A percentile compares a stretch with the other conserved stretches of the same genome.
phyloP scores from a whole-genome alignment of 2,797 vertebrate species.

The Mergus octosetaceus region DNA sequence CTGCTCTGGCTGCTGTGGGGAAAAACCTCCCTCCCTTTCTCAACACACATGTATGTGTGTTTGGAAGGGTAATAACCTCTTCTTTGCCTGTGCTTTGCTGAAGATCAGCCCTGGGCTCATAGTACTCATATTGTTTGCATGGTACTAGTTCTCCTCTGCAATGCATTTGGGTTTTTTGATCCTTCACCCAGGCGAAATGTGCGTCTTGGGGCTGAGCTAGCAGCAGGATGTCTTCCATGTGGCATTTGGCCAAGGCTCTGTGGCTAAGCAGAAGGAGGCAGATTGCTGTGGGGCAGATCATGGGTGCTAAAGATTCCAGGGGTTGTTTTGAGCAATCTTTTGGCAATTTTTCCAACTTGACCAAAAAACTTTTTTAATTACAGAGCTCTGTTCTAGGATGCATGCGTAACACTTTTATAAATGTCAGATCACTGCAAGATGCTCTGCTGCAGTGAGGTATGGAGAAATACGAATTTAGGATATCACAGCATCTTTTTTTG shows the following conservation, averaged over 20 bases:
- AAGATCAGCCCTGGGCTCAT: background rate
- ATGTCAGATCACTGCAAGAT: background rate
- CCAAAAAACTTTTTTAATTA: background rate
- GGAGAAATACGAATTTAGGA: background rate
- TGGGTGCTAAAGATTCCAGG: background rate
- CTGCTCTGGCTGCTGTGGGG: background rate
- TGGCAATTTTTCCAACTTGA: background rate
- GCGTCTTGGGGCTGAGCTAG: background rate
- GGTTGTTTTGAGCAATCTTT: background rate
- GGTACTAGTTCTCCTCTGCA: background rate
- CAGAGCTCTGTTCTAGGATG: background rate
- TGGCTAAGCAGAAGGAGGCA: background rate
- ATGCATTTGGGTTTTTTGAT: background rate
- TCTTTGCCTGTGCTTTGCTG: background rate
- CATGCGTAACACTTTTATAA: background rate
- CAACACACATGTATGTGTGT: rapidly evolving
- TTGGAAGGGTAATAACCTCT: background rate
- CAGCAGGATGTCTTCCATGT: background rate
- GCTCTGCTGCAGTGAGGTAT: background rate
- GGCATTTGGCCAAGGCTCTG: background rate
- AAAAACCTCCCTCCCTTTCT: background rate
- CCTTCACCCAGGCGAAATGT: background rate
- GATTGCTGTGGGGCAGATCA: background rate
- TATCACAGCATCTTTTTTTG: background rate
- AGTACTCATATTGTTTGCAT: background rate